phyloP scores from a whole-genome alignment of 2,888 invertebrate species.

The Tromatobia lineatoria region DNA sequence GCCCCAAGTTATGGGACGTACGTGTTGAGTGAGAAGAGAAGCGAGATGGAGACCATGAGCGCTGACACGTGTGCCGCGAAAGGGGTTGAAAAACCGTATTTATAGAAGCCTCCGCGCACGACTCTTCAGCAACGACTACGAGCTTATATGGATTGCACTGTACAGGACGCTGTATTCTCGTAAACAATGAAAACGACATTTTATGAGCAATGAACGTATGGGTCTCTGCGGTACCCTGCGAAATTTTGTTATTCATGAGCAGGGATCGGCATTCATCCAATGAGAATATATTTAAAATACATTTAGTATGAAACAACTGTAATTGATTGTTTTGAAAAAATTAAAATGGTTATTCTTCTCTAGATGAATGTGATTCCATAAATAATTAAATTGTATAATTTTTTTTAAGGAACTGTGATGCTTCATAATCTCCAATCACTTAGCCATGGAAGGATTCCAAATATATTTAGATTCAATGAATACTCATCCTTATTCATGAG shows the following conservation, averaged over 20 bases:
- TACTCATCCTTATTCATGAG: too few species aligned
- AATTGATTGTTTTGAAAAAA: too few species aligned
- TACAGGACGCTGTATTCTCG: background rate
- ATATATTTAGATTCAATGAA: too few species aligned
- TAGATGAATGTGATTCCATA: too few species aligned
- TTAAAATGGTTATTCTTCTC: too few species aligned
- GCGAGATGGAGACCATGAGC: slow-evolving; percentile 33
- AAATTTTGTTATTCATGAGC: background rate
- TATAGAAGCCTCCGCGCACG: slow-evolving; percentile 1
- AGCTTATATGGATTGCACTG: background rate
- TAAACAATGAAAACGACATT: slow-evolving; percentile 2
- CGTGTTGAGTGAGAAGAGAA: slow-evolving; percentile 50
- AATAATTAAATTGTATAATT: too few species aligned
- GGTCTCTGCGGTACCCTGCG: background rate
- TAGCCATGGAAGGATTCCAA: too few species aligned
- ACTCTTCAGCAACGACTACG: background rate
- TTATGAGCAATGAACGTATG: background rate
- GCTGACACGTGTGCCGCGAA: slow-evolving; percentile 6
- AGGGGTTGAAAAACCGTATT: slow-evolving; percentile 26
- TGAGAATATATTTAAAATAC: too few species aligned
- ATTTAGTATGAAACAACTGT: too few species aligned
- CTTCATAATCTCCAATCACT: too few species aligned
- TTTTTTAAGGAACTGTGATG: too few species aligned
- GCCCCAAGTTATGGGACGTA: slow-evolving; percentile 63
- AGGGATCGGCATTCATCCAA: too few species aligned